A percentile compares a stretch with the other conserved stretches of the same genome.
phyloP scores from a whole-genome alignment of 37 sponge, comb jelly and placozoan species.

The Oopsacas minuta region DNA sequence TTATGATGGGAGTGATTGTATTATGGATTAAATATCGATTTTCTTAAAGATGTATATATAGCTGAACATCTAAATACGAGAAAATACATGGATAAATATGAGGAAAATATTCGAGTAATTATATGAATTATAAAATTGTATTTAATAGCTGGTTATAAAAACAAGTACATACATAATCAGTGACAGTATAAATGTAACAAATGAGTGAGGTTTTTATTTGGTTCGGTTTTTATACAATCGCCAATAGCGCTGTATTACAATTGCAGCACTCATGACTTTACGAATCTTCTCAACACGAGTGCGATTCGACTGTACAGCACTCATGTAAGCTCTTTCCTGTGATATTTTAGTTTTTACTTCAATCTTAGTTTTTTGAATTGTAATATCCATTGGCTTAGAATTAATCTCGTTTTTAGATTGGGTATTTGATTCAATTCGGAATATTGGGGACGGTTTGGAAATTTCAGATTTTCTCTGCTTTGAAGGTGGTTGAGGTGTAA shows the following conservation, averaged over 20 bases:
- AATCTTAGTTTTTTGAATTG: background rate
- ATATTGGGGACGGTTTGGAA: background rate
- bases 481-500: background rate
- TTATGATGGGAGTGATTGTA: background rate
- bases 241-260: slow-evolving; percentile 69
- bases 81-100: no score
- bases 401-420: background rate
- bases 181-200: background rate
- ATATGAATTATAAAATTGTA: background rate
- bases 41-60: background rate
- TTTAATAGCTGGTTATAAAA: slow-evolving; percentile 3
- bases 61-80: background rate
- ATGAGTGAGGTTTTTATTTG: background rate
- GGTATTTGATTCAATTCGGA: background rate
- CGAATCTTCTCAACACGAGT: slow-evolving; percentile 48
- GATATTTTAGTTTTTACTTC: background rate
- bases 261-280: slow-evolving; percentile 56
- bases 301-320: slow-evolving; percentile 37
- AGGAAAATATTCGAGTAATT: no score
- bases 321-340: slow-evolving; percentile 50
- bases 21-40: background rate
- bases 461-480: background rate
- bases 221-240: slow-evolving; percentile 29
- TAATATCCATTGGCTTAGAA: no score
- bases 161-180: background rate